Conservation (phyloP, 2,113 vertebrate genomes). For the Sylvietta virens region DNA sequence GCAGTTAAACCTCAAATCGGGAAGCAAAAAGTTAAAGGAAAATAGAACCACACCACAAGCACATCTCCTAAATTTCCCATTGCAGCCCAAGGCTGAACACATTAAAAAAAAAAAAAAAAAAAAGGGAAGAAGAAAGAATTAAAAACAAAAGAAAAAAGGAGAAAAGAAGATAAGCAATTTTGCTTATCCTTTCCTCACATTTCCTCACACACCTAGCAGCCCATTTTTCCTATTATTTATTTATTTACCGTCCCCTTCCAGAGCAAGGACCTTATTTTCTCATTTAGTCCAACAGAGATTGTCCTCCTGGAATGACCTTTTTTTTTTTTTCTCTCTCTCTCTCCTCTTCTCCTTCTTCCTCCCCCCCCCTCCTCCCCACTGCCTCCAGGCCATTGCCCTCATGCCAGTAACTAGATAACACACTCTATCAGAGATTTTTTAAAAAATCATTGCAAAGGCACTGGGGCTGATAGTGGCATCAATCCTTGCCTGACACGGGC, state of each 20-base stretch:
- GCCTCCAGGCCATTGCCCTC: slow-evolving; percentile 92
- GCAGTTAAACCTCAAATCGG: slow-evolving; percentile 69
- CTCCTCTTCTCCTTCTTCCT: slow-evolving; percentile 68
- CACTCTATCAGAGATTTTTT: slow-evolving; percentile 99
- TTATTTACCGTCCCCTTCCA: slow-evolving; percentile 69
- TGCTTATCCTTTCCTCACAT: slow-evolving; percentile 78
- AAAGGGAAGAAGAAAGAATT: slow-evolving; percentile 25
- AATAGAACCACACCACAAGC: not conserved
- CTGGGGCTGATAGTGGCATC: slow-evolving; percentile 98
- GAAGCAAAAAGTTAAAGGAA: slow-evolving; percentile 64
- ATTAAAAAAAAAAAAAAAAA: slow-evolving; percentile 58
- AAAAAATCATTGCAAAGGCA: slow-evolving; percentile 99
- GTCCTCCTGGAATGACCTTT: slow-evolving; percentile 97
- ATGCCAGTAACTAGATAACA: slow-evolving; percentile 99
- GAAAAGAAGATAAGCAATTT: slow-evolving; percentile 75
- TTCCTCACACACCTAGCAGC: slow-evolving; percentile 79
- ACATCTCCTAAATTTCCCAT: slow-evolving; percentile 66
- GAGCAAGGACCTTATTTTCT: slow-evolving; percentile 80
- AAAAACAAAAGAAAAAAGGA: not conserved
- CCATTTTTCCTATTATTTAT: slow-evolving; percentile 75
- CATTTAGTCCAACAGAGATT: slow-evolving; percentile 93
- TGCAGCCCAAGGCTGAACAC: slow-evolving; percentile 70
- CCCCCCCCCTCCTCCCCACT: slow-evolving; percentile 75
- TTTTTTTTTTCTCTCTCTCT: slow-evolving; percentile 64
- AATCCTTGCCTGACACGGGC: slow-evolving; percentile 97